Evolutionary conservation across 1,140 invertebrate genomes (phyloP).

Genomic region (Pseudachorutes palmiensis): DNA sequence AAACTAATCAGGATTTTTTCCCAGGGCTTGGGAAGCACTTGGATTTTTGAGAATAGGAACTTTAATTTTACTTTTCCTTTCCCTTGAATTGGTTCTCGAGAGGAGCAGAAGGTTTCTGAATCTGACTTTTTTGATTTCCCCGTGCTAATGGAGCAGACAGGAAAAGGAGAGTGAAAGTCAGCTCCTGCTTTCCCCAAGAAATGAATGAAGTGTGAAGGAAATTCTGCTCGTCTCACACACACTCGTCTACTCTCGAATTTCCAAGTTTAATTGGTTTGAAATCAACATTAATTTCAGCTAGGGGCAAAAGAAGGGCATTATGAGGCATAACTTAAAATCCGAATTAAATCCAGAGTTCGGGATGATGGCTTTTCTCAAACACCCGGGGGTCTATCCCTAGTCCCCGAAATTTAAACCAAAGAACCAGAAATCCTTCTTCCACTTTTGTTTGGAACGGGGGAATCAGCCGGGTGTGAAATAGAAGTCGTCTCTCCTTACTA

Average conservation of each 20-base stretch:
- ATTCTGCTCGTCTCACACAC: background rate
- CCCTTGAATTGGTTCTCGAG: background rate
- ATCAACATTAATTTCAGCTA: slow-evolving; percentile 12
- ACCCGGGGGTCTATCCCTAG: background rate
- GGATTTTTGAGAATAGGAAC: background rate
- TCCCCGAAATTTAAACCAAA: background rate
- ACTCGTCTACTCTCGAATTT: too few relatives aligned
- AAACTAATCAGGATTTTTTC: slow-evolving; percentile 9
- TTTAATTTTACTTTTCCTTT: background rate
- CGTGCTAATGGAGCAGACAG: slow-evolving; percentile 8
- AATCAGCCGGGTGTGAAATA: slow-evolving; percentile 11
- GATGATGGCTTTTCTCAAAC: background rate
- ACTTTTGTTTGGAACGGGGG: background rate
- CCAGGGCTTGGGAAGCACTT: background rate
- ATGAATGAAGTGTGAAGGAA: slow-evolving; percentile 17
- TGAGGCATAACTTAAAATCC: too few relatives aligned
- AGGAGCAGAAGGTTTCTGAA: background rate
- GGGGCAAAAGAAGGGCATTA: too few relatives aligned
- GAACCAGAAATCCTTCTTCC: background rate
- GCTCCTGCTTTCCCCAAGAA: background rate
- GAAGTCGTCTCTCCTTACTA: background rate
- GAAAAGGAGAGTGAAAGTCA: slow-evolving; percentile 9
- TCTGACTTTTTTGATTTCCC: background rate
- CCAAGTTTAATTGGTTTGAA: slow-evolving; percentile 9
- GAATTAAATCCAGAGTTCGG: too few relatives aligned